phyloP scores from a whole-genome alignment of 35 echinoderm and acorn worm genomes.

The Ophiothrix spiculata region DNA sequence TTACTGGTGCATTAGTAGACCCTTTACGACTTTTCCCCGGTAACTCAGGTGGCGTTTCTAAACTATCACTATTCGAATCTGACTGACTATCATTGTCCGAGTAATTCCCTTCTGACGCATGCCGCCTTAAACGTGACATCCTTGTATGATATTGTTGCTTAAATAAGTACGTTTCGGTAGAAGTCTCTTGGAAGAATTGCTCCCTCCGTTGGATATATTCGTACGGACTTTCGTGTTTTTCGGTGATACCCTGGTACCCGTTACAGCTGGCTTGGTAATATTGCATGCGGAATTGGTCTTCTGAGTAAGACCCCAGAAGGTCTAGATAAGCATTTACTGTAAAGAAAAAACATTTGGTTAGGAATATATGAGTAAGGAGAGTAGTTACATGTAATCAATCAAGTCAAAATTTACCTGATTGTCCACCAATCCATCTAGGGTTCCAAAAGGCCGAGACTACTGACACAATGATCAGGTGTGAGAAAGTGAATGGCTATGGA shows the following conservation, averaged over 20 bases:
- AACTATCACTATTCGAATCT: constrained; percentile 1
- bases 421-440: too few species aligned
- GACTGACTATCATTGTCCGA: constrained; percentile 20
- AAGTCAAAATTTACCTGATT: too few species aligned
- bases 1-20: constrained; percentile 11
- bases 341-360: too few species aligned
- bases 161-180: not conserved
- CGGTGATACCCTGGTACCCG: not conserved
- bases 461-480: too few species aligned
- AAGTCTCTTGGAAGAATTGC: constrained; percentile 71
- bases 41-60: constrained; percentile 5
- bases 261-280: constrained; percentile 47
- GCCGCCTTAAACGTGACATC: constrained; percentile 5
- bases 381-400: too few species aligned
- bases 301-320: constrained; percentile 56
- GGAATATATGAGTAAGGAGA: too few species aligned
- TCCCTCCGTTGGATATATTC: constrained; percentile 60
- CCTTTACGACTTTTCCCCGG: constrained; percentile 27
- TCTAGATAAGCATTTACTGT: constrained; percentile 85
- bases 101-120: constrained; percentile 4
- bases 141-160: not conserved
- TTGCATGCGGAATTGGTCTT: constrained; percentile 51
- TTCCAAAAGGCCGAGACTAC: too few species aligned
- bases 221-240: not conserved
- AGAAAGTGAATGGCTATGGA: too few species aligned